Percentiles rank a stretch among this genome's conserved stretches.
phyloP scores from a whole-genome alignment of 1,140 invertebrate genomes.

The Monochamus saltuarius region DNA sequence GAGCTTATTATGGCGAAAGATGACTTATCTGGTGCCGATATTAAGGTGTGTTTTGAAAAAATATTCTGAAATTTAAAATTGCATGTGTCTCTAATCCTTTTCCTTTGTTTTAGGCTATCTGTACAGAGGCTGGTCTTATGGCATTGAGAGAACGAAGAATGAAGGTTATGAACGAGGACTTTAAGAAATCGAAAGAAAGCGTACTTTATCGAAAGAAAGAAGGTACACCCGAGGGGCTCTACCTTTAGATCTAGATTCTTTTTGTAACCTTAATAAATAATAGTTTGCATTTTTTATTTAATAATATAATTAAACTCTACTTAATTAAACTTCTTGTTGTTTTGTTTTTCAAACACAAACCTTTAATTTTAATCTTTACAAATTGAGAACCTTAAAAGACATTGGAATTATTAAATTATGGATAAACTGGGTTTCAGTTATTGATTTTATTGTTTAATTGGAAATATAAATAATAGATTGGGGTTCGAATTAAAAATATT shows the following conservation, averaged over 20 bases:
- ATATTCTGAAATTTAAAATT: neutral
- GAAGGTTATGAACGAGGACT: slow-evolving; percentile 99
- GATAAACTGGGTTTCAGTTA: no score
- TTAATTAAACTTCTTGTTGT: no score
- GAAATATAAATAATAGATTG: no score
- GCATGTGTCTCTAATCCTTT: no score
- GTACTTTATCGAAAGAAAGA: slow-evolving; percentile 99
- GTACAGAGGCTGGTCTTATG: slow-evolving; percentile 98
- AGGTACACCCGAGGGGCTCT: slow-evolving; percentile 97
- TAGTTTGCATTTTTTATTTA: slow-evolving; percentile 7
- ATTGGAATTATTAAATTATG: no score
- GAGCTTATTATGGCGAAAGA: slow-evolving; percentile 99
- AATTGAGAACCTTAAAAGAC: no score
- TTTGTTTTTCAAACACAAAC: no score
- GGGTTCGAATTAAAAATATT: no score
- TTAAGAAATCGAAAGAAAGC: slow-evolving; percentile 99
- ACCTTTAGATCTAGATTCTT: slow-evolving; percentile 73
- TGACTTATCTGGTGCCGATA: slow-evolving; percentile 96
- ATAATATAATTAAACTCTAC: no score
- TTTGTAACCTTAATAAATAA: neutral
- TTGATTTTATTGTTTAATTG: no score
- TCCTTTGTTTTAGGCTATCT: slow-evolving; percentile 99
- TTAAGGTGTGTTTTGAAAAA: slow-evolving; percentile 60
- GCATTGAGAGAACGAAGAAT: slow-evolving; percentile 95
- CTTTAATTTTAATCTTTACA: no score